A percentile compares a stretch with the other conserved stretches of the same genome.
These are phyloP conservation scores for Holacanthella duospinosa DNA, from an alignment of 2,888 invertebrate genomes.

Conservation along the genomic window DNA sequence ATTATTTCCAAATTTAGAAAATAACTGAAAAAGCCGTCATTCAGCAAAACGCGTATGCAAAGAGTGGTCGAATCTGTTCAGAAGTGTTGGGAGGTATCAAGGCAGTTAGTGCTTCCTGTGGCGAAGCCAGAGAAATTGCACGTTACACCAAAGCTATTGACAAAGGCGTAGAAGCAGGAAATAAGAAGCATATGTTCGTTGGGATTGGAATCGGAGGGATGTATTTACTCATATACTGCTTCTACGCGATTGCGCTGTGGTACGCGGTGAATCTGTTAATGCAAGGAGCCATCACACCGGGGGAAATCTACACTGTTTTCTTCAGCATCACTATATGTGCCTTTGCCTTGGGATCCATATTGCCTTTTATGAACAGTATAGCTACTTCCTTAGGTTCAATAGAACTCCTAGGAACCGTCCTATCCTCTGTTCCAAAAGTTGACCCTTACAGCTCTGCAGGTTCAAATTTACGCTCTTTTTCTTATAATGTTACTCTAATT, in stretches of 20 bases:
- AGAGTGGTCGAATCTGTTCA: constrained; percentile 63
- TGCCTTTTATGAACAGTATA: constrained; percentile 68
- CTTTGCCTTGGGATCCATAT: constrained; percentile 53
- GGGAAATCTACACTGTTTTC: constrained; percentile 50
- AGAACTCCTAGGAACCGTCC: constrained; percentile 44
- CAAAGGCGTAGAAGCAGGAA: not conserved
- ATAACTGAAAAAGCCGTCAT: constrained; percentile 36
- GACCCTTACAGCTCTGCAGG: constrained; percentile 42
- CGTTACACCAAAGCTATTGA: constrained; percentile 40
- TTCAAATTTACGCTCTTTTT: too few relatives aligned
- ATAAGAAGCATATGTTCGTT: not conserved
- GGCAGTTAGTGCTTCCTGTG: constrained; percentile 67
- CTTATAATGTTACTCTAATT: too few relatives aligned
- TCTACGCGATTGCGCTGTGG: constrained; percentile 6
- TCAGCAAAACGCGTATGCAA: constrained; percentile 50
- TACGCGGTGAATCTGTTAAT: constrained; percentile 3
- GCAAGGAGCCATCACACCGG: not conserved
- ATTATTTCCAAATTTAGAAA: constrained; percentile 18
- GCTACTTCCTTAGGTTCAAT: constrained; percentile 68
- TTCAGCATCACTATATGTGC: constrained; percentile 59
- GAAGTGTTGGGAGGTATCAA: constrained; percentile 62
- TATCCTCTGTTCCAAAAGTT: constrained; percentile 43
- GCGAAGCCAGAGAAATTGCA: constrained; percentile 55
- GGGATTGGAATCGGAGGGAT: constrained; percentile 2
- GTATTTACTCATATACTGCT: constrained; percentile 5